Base-by-base conservation (phyloP, 2,888 invertebrate species). In the Trissoscelio sp. region DNA sequence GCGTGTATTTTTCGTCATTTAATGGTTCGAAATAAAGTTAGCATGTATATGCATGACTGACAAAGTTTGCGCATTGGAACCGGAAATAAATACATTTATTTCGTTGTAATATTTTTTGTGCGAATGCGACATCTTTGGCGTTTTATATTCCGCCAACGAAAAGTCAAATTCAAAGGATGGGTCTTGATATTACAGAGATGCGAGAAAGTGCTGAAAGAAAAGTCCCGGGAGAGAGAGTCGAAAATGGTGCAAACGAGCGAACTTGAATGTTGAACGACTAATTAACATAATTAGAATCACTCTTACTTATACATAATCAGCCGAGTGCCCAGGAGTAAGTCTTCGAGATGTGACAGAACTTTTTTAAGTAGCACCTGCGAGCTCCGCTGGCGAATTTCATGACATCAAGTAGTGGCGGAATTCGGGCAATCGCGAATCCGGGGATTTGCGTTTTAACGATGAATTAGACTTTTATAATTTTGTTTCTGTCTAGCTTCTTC, bases 281-380 rank as follows among this genome's bases (percentile, higher is more conserved):
- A 89, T 89, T 86, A 87, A 86, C 88, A 88, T 88, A 88, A 88
- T 88, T 88, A 86, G 85, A 87, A 87, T 88, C 87, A 85, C 85
- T 88, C 86, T 86, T 84, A 83, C 83, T 83, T 83, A 84, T 85
- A 83, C 83, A 83, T 78, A 84, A 83, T 84, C 84, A 84, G 79
- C 60, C 81, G 83, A 66, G 28, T 37, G 80, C 48, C 75, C 72
- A 79, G 80, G 85, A 85, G 84, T 85, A 85, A 86, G 82, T 81
- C 81, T 74, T 64, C 78, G 67, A 83, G 78, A 79, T 75, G 75
- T 74, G 72, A 58, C 48, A 60, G 57, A 85, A 85, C 82, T 86
- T 86, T 86, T 86, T 85, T 83, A 85, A 84, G 79, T 82, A 85
- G 81, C 74, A 82, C 72, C 67, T 16, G 62, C 78, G 75, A 79